Percentiles rank a stretch among this genome's conserved stretches.
Evolutionary conservation across 2,113 vertebrate genomes (phyloP).

Genomic region (Ictalurus punctatus): DNA sequence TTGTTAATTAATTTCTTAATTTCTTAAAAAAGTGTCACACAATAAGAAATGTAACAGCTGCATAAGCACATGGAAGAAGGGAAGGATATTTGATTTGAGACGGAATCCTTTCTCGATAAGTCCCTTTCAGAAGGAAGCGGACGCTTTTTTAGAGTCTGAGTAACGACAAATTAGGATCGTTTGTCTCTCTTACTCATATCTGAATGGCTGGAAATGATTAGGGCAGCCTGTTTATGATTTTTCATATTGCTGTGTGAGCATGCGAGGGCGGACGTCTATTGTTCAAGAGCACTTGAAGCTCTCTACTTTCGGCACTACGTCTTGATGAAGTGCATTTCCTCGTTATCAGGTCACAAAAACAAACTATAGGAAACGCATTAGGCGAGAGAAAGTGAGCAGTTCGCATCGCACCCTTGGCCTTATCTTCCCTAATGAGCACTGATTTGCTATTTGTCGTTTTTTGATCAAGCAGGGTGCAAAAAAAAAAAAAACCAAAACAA

Average conservation of each 20-base stretch:
- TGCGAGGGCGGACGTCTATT: conserved; percentile 6
- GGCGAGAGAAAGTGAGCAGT: background rate
- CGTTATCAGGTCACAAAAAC: conserved; percentile 36
- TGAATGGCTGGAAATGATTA: conserved; percentile 6
- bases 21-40: background rate
- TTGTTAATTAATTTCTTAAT: background rate
- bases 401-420: conserved; percentile 9
- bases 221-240: background rate
- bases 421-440: conserved; percentile 25
- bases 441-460: background rate
- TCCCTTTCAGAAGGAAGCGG: background rate
- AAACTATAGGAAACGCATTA: conserved; percentile 44
- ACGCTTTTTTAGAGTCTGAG: background rate
- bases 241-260: background rate
- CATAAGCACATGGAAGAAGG: background rate
- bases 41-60: background rate
- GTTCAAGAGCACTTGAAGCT: conserved; percentile 24
- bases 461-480: background rate
- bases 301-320: conserved; percentile 21
- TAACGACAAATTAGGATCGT: background rate
- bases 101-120: background rate
- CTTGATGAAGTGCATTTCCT: conserved; percentile 34
- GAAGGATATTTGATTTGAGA: background rate
- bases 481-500: background rate
- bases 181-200: background rate